These are phyloP conservation scores for Aphis craccivora DNA, from an alignment of 1,140 invertebrate species.

Conservation along the genomic window DNA sequence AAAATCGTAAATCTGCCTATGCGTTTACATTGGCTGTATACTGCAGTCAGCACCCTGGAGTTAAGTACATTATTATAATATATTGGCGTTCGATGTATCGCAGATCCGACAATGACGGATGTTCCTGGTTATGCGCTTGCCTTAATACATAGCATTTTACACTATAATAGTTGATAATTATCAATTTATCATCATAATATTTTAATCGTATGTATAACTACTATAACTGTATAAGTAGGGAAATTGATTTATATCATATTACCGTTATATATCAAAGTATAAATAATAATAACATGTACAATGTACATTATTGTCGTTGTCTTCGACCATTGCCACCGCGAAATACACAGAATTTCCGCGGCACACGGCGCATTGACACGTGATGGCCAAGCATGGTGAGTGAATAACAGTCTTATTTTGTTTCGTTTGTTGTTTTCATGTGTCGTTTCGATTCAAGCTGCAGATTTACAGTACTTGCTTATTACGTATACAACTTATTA, in stretches of 20 bases:
- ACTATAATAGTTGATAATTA: too few species aligned
- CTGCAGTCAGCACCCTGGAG: too few species aligned
- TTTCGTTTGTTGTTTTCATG: background rate
- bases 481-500: background rate
- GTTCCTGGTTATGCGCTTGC: too few species aligned
- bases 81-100: background rate
- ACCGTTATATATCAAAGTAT: background rate
- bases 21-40: background rate
- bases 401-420: background rate
- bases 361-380: background rate
- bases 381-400: background rate
- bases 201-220: background rate
- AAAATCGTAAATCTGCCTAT: background rate
- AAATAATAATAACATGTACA: background rate
- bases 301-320: background rate
- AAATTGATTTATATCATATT: background rate
- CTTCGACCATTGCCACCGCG: background rate
- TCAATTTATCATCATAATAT: background rate
- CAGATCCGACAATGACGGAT: too few species aligned
- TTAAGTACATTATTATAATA: too few species aligned
- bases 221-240: too few species aligned
- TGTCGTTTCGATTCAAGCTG: background rate
- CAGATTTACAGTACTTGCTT: background rate
- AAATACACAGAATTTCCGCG: background rate
- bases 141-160: too few species aligned